Conservation (phyloP, 2,888 invertebrate genomes). For the Mythimna impura region DNA sequence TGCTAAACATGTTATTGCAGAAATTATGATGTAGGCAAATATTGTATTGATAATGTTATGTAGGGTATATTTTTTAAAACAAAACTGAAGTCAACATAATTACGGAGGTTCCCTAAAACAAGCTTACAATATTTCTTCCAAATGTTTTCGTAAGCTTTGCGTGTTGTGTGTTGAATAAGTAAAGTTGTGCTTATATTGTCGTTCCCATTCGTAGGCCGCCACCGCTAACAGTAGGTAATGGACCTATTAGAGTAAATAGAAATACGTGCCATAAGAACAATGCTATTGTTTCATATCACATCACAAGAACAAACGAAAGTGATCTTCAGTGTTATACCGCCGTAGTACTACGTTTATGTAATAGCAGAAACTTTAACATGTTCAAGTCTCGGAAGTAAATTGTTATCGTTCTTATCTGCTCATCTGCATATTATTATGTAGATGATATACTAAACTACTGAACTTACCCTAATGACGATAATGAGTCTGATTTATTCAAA, state of each 20-base stretch:
- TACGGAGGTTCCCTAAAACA: slow-evolving; percentile 5
- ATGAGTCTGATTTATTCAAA: slow-evolving; percentile 50
- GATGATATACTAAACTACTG: slow-evolving; percentile 28
- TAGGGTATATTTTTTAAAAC: not conserved
- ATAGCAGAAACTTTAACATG: slow-evolving; percentile 55
- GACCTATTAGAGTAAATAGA: slow-evolving; percentile 45
- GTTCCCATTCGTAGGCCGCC: slow-evolving; percentile 34
- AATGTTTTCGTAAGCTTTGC: slow-evolving; percentile 42
- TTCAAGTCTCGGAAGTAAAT: slow-evolving; percentile 45
- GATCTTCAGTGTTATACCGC: slow-evolving; percentile 57
- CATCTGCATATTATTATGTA: slow-evolving; percentile 53
- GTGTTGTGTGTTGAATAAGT: slow-evolving; percentile 42
- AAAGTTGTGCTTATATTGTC: slow-evolving; percentile 20
- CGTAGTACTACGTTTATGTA: slow-evolving; percentile 58
- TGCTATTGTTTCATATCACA: slow-evolving; percentile 62
- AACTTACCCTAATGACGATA: slow-evolving; percentile 47
- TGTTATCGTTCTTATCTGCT: slow-evolving; percentile 36
- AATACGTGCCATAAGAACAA: slow-evolving; percentile 50
- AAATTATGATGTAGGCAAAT: not conserved
- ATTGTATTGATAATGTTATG: not conserved
- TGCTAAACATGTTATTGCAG: not conserved
- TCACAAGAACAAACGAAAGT: slow-evolving; percentile 68
- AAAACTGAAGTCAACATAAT: slow-evolving; percentile 11
- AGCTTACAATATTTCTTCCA: slow-evolving; percentile 17
- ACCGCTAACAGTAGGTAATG: slow-evolving; percentile 31